A percentile compares a stretch with the other conserved stretches of the same genome.
phyloP scores from a whole-genome alignment of 2,888 invertebrate genomes.

The Ectemnius continuus region DNA sequence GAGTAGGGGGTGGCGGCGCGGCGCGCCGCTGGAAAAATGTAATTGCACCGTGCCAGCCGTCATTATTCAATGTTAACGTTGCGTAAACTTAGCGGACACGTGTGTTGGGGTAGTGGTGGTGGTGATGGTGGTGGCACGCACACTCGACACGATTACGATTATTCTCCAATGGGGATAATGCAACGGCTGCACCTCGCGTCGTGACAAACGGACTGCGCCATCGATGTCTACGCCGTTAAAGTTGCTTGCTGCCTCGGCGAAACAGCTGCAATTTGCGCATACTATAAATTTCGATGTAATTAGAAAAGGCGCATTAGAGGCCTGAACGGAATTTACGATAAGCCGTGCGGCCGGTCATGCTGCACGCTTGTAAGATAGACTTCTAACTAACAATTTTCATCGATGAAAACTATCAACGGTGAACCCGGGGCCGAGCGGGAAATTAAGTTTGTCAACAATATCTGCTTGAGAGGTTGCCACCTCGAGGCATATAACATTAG shows the following conservation, averaged over 20 bases:
- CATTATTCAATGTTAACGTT: slow-evolving; percentile 4
- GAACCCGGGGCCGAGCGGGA: no score
- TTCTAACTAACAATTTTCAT: no score
- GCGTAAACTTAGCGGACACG: not conserved
- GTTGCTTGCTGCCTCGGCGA: no score
- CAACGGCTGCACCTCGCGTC: slow-evolving; percentile 1
- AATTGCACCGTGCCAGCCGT: slow-evolving; percentile 21
- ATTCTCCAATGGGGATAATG: slow-evolving; percentile 2
- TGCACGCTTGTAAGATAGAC: no score
- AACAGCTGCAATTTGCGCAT: slow-evolving; percentile 1
- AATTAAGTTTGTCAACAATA: no score
- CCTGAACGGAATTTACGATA: slow-evolving; percentile 31
- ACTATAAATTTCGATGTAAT: slow-evolving; percentile 48
- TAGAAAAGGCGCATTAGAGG: slow-evolving; percentile 36
- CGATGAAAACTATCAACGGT: no score
- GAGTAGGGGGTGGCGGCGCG: slow-evolving; percentile 28
- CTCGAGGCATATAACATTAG: no score
- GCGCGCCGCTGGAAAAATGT: slow-evolving; percentile 1
- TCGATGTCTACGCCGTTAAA: not conserved
- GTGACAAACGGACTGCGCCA: slow-evolving; percentile 6
- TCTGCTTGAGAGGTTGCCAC: no score
- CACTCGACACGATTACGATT: not conserved
- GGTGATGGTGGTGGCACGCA: not conserved
- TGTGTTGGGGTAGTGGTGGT: not conserved
- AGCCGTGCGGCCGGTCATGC: not conserved